These are phyloP conservation scores for Pterois miles DNA, from an alignment of 2,797 vertebrate genomes.

Conservation along the genomic window DNA sequence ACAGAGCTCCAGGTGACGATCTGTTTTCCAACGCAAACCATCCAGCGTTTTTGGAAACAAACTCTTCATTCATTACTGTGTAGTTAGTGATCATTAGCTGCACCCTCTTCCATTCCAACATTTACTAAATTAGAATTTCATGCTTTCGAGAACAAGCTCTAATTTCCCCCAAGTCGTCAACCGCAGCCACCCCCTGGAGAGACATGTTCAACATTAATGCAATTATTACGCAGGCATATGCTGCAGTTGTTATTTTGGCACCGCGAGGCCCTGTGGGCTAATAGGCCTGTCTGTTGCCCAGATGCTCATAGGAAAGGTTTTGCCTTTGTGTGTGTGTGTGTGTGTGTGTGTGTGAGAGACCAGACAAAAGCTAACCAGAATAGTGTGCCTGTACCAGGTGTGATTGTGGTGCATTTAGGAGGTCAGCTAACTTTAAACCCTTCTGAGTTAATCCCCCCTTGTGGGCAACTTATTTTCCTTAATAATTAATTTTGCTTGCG, in stretches of 20 bases:
- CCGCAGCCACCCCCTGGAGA: conserved; percentile 67
- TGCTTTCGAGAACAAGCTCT: conserved; percentile 73
- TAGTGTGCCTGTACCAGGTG: conserved; percentile 35
- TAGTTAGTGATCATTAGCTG: conserved; percentile 74
- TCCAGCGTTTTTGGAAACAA: conserved; percentile 22
- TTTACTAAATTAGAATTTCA: conserved; percentile 73
- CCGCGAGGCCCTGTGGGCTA: conserved; percentile 76
- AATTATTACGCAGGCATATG: conserved; percentile 84
- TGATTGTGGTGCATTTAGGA: conserved; percentile 27
- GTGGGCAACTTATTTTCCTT: neutral
- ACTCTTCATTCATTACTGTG: conserved; percentile 54
- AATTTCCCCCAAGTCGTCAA: conserved; percentile 72
- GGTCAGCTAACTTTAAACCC: conserved; percentile 8
- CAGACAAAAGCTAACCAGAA: conserved; percentile 35
- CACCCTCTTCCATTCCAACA: conserved; percentile 58
- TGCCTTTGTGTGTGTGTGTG: conserved; percentile 10
- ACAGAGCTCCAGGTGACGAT: conserved; percentile 49
- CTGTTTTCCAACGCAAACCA: conserved; percentile 31
- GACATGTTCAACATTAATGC: conserved; percentile 84
- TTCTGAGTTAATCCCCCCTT: conserved; percentile 17
- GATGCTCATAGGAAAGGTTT: conserved; percentile 76
- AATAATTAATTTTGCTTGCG: conserved; percentile 29
- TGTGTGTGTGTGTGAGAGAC: conserved; percentile 6
- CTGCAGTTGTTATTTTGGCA: conserved; percentile 83
- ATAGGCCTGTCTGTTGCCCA: conserved; percentile 82